phyloP scores from a whole-genome alignment of 35 echinoderm and acorn worm species.

The Hemicentrotus pulcherrimus region DNA sequence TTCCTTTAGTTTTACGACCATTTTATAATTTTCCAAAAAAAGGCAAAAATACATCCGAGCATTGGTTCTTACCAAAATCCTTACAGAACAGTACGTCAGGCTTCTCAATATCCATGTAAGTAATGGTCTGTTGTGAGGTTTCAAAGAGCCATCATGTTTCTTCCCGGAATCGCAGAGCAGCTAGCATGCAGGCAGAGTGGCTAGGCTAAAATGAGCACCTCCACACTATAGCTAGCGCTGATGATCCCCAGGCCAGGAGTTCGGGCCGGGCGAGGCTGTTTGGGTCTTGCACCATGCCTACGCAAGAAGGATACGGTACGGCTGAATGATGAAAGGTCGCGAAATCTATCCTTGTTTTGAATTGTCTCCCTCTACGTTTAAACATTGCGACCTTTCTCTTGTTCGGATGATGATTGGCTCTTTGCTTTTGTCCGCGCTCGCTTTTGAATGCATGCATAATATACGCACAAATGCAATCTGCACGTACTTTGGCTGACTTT shows the following conservation, averaged over 20 bases:
- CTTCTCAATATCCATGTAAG: no score
- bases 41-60: no score
- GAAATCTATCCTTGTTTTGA: neutral
- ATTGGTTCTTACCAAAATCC: no score
- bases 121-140: no score
- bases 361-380: constrained; percentile 5
- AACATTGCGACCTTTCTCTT: neutral
- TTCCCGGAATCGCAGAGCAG: neutral
- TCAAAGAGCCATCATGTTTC: no score
- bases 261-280: neutral
- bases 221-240: no score
- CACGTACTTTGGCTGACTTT: neutral
- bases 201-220: no score
- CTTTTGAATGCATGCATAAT: constrained; percentile 26
- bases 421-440: constrained; percentile 7
- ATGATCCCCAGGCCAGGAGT: neutral
- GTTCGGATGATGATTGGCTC: neutral
- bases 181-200: neutral
- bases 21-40: no score
- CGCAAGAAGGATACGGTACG: no score
- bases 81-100: no score
- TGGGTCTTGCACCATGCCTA: constrained; percentile 8
- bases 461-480: neutral
- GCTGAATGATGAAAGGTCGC: neutral
- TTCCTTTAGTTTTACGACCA: no score